phyloP scores from a whole-genome alignment of 2,113 vertebrate species.

The Philantomba maxwellii region DNA sequence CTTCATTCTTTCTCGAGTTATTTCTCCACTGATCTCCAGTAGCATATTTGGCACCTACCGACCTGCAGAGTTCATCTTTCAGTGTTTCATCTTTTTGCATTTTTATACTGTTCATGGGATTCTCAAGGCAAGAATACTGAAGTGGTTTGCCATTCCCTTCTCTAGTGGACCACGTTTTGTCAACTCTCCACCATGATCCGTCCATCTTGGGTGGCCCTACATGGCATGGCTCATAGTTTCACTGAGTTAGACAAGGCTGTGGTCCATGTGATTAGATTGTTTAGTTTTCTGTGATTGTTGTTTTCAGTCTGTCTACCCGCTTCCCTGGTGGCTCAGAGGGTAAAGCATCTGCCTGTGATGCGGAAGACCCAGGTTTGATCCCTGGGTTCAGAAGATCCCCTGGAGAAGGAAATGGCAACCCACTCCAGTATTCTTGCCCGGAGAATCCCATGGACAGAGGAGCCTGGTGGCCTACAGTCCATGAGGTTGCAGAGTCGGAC shows the following conservation, averaged over 20 bases:
- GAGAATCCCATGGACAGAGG: too few species aligned
- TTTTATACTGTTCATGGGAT: background rate
- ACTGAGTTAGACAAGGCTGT: background rate
- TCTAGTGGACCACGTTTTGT: background rate
- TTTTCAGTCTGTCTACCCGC: background rate
- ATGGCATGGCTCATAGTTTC: background rate
- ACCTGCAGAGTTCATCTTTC: background rate
- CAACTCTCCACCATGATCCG: background rate
- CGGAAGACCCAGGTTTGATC: too few species aligned
- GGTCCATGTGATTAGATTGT: background rate
- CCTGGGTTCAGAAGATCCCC: too few species aligned
- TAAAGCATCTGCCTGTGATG: too few species aligned
- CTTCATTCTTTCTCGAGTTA: background rate
- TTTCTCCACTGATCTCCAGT: background rate
- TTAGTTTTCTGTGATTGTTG: background rate
- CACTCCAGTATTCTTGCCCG: too few species aligned
- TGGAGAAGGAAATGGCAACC: too few species aligned
- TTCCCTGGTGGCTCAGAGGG: too few species aligned
- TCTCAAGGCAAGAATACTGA: background rate
- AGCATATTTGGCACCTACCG: background rate
- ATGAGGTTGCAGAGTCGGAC: too few species aligned
- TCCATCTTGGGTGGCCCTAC: background rate
- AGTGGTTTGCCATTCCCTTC: background rate
- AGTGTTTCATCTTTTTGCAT: background rate
- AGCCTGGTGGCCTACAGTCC: too few species aligned